phyloP scores from a whole-genome alignment of 1,140 invertebrate genomes.

The Anthonomus grandis region DNA sequence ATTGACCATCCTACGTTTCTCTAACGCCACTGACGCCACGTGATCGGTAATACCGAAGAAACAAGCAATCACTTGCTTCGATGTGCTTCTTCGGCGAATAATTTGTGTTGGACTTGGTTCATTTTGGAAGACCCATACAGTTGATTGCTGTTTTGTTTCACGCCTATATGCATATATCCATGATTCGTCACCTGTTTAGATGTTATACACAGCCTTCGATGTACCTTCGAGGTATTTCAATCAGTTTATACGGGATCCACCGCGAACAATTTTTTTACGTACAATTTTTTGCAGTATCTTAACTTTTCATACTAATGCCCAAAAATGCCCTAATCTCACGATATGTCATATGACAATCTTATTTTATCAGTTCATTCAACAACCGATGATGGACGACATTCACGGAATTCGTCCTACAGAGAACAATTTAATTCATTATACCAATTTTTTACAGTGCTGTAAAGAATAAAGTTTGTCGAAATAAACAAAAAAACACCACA shows the following conservation, averaged over 20 bases:
- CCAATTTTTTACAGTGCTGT: too few species aligned
- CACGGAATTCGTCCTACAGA: too few species aligned
- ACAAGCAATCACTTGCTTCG: too few species aligned
- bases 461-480: too few species aligned
- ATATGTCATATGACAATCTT: neutral
- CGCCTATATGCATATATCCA: neutral
- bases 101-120: neutral
- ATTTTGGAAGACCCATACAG: neutral
- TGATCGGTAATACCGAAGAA: too few species aligned
- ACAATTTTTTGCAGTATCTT: neutral
- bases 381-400: too few species aligned
- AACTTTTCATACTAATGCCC: neutral
- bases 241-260: neutral
- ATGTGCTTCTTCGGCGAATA: too few species aligned
- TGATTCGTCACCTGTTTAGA: neutral
- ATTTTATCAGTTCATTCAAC: too few species aligned
- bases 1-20: too few species aligned
- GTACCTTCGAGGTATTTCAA: neutral
- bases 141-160: neutral
- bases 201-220: neutral
- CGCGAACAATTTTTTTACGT: neutral
- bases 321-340: neutral
- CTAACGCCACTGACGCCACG: too few species aligned
- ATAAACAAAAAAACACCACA: too few species aligned
- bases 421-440: too few species aligned